Percentiles rank a stretch among this genome's conserved stretches.
phyloP scores from a whole-genome alignment of 2,888 invertebrate species.

The Acanthopleura granulata region DNA sequence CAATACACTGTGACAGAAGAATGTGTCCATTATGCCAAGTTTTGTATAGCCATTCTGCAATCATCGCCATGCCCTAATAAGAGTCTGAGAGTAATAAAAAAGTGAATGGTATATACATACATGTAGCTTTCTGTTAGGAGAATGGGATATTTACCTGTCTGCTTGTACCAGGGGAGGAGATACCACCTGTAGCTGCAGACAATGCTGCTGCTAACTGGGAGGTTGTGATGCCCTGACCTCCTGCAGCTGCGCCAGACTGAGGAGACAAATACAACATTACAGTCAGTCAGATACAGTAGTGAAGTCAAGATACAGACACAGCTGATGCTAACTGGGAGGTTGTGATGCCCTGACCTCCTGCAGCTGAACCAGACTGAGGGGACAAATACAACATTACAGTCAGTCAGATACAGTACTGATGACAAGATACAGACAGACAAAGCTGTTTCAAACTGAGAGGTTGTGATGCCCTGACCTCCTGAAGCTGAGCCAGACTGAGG shows the following conservation, averaged over 20 bases:
- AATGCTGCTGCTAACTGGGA: slow-evolving; percentile 83
- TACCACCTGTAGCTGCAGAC: slow-evolving; percentile 72
- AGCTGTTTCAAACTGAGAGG: slow-evolving; percentile 72
- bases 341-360: slow-evolving; percentile 73
- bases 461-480: slow-evolving; percentile 74
- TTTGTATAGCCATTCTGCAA: too few species aligned
- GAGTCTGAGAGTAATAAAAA: too few species aligned
- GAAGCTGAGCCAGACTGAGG: slow-evolving; percentile 25
- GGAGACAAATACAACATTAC: slow-evolving; percentile 19
- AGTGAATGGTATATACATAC: too few species aligned
- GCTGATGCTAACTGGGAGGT: slow-evolving; percentile 83
- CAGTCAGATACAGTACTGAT: slow-evolving; percentile 11
- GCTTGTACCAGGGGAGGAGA: not conserved
- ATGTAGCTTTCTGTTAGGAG: too few species aligned
- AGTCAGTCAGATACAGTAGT: not conserved
- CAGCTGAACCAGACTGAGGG: not conserved
- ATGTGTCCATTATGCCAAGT: too few species aligned
- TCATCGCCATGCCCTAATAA: too few species aligned
- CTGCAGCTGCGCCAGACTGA: not conserved
- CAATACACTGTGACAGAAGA: too few species aligned
- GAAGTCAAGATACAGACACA: slow-evolving; percentile 68
- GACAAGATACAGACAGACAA: not conserved
- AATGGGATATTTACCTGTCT: slow-evolving; percentile 1
- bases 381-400: slow-evolving; percentile 16
- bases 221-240: slow-evolving; percentile 75